Evolutionary conservation across 30 jellyfish, hydroid and myxozoan species (phyloP), one percentile per base, ranked within the genome.

Genomic region (Pseudorhiza aurosa): DNA sequence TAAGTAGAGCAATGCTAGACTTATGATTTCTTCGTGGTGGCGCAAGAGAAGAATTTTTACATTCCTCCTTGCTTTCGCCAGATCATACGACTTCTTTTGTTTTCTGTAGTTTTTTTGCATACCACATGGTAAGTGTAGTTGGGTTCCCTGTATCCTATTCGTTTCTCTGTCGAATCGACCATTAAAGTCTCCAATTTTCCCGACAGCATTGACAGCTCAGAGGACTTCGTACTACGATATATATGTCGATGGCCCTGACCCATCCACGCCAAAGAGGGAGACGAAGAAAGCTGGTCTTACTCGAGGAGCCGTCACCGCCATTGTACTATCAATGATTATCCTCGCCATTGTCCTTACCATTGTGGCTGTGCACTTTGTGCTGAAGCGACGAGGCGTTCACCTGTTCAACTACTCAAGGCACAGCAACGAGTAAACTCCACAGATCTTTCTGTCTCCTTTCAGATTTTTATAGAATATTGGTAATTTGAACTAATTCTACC

Each of bases 301-400:
- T 17, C 47, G 43, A 1, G 89, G 89, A 5, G 82, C 82, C 9
- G 81, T 51, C 17, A 74, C 89, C 29, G 89, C 56, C 17, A 44
- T 77, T 5, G 56, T 40, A 2, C 17, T 44, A 10, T 32, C 65
- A 1, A 12, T 77, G 63, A 32, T 77, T 51, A 42, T 62, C 14
- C 9, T 77, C 19, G 75, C 89, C 9, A 68, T 77, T 36, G 18
- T 63, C 2, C 30, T 60, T 3, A 77, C 89, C 8, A 43, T 77
- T 3, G 71, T 31, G 1, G 65, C 37, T 5, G 24, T 77, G 58
- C 75, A 77, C 37, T 28, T 77, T 39, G 45, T 77, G 18, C 77
- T 77, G 82, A 77, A 60, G 25, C 18, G 89, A 36, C 60, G 89
- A 15, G 89, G 89, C 2, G 60, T 77, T 15, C 72, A 36, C 21